Evolutionary conservation across 2,797 vertebrate species (phyloP), one percentile per base, ranked within the genome.

Genomic region (Megaceryle alcyon): DNA sequence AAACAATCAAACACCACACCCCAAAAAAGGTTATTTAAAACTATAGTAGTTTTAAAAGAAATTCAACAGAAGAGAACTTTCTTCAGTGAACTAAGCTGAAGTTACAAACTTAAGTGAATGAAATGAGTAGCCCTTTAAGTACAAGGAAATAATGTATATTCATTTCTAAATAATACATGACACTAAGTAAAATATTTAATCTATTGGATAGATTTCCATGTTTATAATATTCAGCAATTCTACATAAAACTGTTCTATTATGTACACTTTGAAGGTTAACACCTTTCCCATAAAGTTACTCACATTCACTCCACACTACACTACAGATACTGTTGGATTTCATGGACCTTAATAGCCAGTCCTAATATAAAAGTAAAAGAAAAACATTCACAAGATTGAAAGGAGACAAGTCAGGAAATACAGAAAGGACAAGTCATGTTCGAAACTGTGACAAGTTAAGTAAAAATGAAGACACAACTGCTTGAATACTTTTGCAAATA

Each of bases 261-360:
- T 93, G 95, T 96, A 97, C 96, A 95, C 86, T 94, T 97, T 96
- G 96, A 98, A 97, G 95, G 97, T 97, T 97, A 96, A 93, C 94
- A 97, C 17, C 90, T 95, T 97, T 87, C 76, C 89, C 94, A 90
- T 94, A 94, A 94, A 96, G 91, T 82, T 90, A 97, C 84, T 98
- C 90, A 82, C 46, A 46, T 46, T 46, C 46, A 46, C 10, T 22
- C 46, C 96, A 96, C 87, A 86, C 97, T 86, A 92, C 59, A 86
- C 87, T 91, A 92, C 94, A 85, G 86, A 91, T 71, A 76, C 57
- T 65, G 94, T 65, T 96, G 92, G 88, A 98, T 97, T 98, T 97
- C 79, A 96, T 73, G 91, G 87, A 87, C 90, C 83, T 97, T 92
- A 95, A 86, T 10, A 88, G 61, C 43, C 59, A 88, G 49, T 61